These are phyloP conservation scores for Lymantria dispar DNA, from an alignment of 2,888 invertebrate species.

Conservation along the genomic window DNA sequence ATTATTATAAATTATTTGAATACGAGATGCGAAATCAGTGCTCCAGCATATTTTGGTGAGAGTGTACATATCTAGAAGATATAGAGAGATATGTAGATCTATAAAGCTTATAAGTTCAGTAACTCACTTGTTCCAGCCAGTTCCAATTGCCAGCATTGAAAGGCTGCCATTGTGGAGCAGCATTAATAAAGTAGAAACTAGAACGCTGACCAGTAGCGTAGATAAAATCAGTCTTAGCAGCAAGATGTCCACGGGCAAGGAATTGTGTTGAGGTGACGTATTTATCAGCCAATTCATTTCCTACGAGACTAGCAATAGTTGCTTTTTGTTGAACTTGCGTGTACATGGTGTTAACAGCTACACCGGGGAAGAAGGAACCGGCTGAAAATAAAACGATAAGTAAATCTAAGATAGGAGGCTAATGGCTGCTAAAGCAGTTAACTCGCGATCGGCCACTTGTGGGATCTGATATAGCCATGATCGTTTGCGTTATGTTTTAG, in stretches of 20 bases:
- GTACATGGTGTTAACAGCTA: constrained; percentile 58
- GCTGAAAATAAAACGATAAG: constrained; percentile 39
- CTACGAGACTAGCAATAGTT: constrained; percentile 51
- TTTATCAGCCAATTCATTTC: constrained; percentile 55
- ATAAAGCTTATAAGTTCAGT: background rate
- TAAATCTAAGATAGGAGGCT: background rate
- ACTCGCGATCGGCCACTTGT: too few species aligned
- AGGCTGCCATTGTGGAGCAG: constrained; percentile 86
- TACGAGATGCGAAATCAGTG: too few species aligned
- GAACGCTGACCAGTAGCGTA: constrained; percentile 81
- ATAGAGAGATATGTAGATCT: too few species aligned
- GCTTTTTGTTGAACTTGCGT: constrained; percentile 61
- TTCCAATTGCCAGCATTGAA: constrained; percentile 85
- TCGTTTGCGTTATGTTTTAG: too few species aligned
- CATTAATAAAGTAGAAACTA: constrained; percentile 85
- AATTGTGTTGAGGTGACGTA: constrained; percentile 71
- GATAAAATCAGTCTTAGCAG: constrained; percentile 84
- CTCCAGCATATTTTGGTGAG: too few species aligned
- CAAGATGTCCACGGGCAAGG: constrained; percentile 83
- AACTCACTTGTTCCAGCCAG: constrained; percentile 65
- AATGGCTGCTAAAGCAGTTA: too few species aligned
- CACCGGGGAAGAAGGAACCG: constrained; percentile 73
- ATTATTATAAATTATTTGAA: too few species aligned
- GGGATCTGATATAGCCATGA: too few species aligned
- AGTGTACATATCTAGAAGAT: too few species aligned